Evolutionary conservation across 1,140 invertebrate genomes (phyloP).

Genomic region (Saccostrea cuccullata): DNA sequence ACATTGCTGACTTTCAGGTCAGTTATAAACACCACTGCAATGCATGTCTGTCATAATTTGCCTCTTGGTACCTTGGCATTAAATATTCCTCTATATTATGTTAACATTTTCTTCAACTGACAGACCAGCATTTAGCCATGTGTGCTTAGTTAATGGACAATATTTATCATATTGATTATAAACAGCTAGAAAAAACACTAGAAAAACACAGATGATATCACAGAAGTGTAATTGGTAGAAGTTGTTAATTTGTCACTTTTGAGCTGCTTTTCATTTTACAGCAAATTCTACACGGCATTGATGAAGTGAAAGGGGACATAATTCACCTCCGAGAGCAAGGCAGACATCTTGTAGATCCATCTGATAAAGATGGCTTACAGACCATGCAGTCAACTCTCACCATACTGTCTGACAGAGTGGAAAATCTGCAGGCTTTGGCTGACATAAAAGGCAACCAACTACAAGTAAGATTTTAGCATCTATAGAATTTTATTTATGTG

Average conservation of each 20-base stretch:
- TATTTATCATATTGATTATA: too few species aligned
- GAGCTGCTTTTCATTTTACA: conserved; percentile 48
- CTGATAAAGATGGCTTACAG: conserved; percentile 69
- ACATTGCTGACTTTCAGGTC: conserved; percentile 56
- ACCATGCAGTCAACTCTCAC: conserved; percentile 71
- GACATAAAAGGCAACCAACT: conserved; percentile 69
- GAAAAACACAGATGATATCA: too few species aligned
- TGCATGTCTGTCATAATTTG: too few species aligned
- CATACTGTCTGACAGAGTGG: conserved; percentile 69
- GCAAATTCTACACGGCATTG: conserved; percentile 66
- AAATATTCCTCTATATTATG: too few species aligned
- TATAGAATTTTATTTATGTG: too few species aligned
- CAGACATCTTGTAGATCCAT: conserved; percentile 64
- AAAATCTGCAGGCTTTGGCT: conserved; percentile 66
- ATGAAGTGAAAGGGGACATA: conserved; percentile 68
- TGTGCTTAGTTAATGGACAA: too few species aligned
- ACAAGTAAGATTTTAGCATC: too few species aligned
- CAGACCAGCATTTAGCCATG: too few species aligned
- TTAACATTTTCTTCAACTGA: too few species aligned
- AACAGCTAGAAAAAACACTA: too few species aligned
- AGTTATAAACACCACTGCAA: not conserved
- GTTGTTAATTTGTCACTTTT: not conserved
- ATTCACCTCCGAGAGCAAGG: conserved; percentile 64
- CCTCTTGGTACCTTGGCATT: too few species aligned
- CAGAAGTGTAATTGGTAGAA: too few species aligned